Percentiles rank a stretch among this genome's conserved stretches.
Evolutionary conservation across 2,888 invertebrate species (phyloP).

Genomic region (Ectemnius continuus): DNA sequence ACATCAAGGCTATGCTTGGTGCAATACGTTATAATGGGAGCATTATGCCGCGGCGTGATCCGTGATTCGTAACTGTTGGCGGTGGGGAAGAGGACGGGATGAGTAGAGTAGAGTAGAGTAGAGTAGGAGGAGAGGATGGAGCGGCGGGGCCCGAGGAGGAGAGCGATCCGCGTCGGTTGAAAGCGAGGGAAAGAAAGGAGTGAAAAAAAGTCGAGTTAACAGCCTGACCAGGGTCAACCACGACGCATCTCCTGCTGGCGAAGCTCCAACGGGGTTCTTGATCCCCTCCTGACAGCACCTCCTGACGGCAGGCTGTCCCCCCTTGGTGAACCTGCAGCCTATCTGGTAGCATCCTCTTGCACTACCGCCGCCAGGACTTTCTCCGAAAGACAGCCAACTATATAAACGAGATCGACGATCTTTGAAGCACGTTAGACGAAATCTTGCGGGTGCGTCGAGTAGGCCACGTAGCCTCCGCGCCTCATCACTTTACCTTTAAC

Average conservation of each 20-base stretch:
- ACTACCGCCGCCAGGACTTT: slow-evolving; percentile 71
- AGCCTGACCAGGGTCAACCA: slow-evolving; percentile 51
- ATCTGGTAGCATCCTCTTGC: slow-evolving; percentile 66
- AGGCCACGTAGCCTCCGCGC: slow-evolving; percentile 52
- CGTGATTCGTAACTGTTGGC: slow-evolving; percentile 15
- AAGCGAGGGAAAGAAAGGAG: slow-evolving; percentile 13
- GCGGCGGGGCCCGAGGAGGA: too few relatives aligned
- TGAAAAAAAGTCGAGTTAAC: slow-evolving; percentile 15
- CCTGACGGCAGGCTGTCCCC: not conserved
- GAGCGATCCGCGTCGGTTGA: not conserved
- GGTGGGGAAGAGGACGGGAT: slow-evolving; percentile 10
- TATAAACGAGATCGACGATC: slow-evolving; percentile 75
- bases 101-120: too few relatives aligned
- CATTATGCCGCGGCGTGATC: slow-evolving; percentile 18
- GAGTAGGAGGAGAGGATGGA: not conserved
- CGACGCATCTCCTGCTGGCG: slow-evolving; percentile 21
- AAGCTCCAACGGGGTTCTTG: slow-evolving; percentile 29
- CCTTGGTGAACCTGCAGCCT: slow-evolving; percentile 37
- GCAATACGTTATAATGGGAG: slow-evolving; percentile 49
- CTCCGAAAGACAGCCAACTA: slow-evolving; percentile 77
- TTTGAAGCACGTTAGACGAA: slow-evolving; percentile 77
- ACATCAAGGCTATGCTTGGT: slow-evolving; percentile 55
- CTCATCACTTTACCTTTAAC: slow-evolving; percentile 17
- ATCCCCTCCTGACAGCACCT: slow-evolving; percentile 37
- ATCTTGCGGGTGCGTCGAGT: slow-evolving; percentile 68